phyloP scores from a whole-genome alignment of 2,888 invertebrate genomes.

The Papilio demoleus region DNA sequence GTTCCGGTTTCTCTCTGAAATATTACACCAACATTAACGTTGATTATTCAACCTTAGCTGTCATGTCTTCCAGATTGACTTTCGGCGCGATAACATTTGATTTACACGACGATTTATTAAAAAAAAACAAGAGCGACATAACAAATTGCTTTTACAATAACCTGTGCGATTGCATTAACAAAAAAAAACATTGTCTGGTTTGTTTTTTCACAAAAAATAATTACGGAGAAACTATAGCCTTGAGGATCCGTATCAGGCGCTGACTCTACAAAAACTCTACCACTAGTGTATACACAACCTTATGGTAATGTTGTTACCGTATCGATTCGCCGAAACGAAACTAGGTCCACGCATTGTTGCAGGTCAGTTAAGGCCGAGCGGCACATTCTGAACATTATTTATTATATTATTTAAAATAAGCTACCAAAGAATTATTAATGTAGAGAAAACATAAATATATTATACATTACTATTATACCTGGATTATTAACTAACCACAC shows the following conservation, averaged over 20 bases:
- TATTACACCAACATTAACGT: constrained; percentile 52
- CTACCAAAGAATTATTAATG: not conserved
- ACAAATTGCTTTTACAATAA: constrained; percentile 5
- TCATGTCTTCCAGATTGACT: constrained; percentile 44
- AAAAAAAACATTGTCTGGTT: not conserved
- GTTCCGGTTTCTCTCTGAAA: constrained; percentile 53
- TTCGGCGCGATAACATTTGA: constrained; percentile 20
- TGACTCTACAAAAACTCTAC: constrained; percentile 50
- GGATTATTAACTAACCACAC: no score
- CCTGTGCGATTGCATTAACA: not conserved
- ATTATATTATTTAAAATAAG: not conserved
- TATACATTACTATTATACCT: no score
- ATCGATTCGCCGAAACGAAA: constrained; percentile 56
- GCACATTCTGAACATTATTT: constrained; percentile 2
- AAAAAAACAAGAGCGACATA: not conserved
- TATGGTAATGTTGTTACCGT: constrained; percentile 49
- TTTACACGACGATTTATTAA: not conserved
- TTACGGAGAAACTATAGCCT: no score
- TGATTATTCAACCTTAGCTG: constrained; percentile 49
- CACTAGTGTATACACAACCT: constrained; percentile 51
- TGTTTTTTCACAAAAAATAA: not conserved
- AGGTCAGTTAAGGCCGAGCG: constrained; percentile 38
- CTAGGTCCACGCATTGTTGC: constrained; percentile 48
- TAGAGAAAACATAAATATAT: no score
- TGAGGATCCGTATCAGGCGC: constrained; percentile 50